phyloP scores from a whole-genome alignment of 2,888 invertebrate genomes.

The Latrodectus hesperus region DNA sequence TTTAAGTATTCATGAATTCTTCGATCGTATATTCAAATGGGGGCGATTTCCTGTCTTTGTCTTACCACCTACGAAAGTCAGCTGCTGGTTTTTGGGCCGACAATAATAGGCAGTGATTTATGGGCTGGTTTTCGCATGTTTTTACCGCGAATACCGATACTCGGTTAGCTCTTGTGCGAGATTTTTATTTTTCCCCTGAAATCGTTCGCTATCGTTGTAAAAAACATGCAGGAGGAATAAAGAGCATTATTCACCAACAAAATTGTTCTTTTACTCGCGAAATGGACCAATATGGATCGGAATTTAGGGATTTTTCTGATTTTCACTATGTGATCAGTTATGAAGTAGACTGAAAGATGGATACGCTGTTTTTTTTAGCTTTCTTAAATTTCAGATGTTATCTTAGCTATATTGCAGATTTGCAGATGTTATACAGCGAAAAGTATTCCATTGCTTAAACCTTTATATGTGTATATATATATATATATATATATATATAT shows the following conservation, averaged over 20 bases:
- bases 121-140: slow-evolving; percentile 25
- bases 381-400: too few relatives aligned
- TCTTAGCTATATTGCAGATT: too few relatives aligned
- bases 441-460: too few relatives aligned
- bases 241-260: slow-evolving; percentile 5
- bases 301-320: too few relatives aligned
- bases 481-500: too few relatives aligned
- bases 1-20: slow-evolving; percentile 67
- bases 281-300: too few relatives aligned
- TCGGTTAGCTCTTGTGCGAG: slow-evolving; percentile 15
- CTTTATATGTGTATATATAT: too few relatives aligned
- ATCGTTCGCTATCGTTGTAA: slow-evolving; percentile 21
- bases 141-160: slow-evolving; percentile 59
- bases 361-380: too few relatives aligned
- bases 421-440: too few relatives aligned
- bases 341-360: too few relatives aligned
- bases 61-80: slow-evolving; percentile 48
- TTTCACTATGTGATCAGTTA: too few relatives aligned
- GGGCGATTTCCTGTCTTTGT: slow-evolving; percentile 62
- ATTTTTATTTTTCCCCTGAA: slow-evolving; percentile 35
- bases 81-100: slow-evolving; percentile 38
- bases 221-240: slow-evolving; percentile 27
- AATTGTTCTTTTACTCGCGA: too few relatives aligned
- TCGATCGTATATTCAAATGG: slow-evolving; percentile 58
- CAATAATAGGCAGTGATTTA: slow-evolving; percentile 64